Evolutionary conservation across 2,888 invertebrate species (phyloP).

Genomic region (Acanthococcus lagerstroemiae): DNA sequence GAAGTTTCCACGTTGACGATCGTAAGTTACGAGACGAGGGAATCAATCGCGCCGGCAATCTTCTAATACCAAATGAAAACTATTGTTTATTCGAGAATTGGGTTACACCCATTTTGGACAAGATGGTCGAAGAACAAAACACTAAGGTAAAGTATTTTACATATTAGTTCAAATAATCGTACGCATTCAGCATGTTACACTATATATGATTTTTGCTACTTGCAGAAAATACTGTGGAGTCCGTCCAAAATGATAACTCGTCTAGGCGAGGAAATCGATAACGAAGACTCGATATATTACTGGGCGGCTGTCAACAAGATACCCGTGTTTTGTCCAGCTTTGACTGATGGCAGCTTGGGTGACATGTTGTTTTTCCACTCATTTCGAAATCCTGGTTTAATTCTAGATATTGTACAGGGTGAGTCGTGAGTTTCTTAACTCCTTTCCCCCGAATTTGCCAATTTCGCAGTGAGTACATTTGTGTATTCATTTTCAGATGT

Average conservation of each 20-base stretch:
- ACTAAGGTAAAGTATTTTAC: conserved; percentile 45
- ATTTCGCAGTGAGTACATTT: not conserved
- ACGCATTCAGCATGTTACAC: not conserved
- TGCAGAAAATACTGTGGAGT: conserved; percentile 65
- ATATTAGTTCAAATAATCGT: not conserved
- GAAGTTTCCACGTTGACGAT: conserved; percentile 78
- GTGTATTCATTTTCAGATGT: conserved; percentile 53
- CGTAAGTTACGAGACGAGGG: conserved; percentile 69
- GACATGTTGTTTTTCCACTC: conserved; percentile 99
- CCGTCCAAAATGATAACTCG: conserved; percentile 77
- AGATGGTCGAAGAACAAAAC: conserved; percentile 80
- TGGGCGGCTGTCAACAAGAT: conserved; percentile 96
- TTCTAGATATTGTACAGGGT: conserved; percentile 85
- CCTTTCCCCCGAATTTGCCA: no score
- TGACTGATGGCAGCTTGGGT: conserved; percentile 94
- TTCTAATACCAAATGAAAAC: conserved; percentile 95
- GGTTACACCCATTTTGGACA: conserved; percentile 85
- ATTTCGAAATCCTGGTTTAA: conserved; percentile 79
- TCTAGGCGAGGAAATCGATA: conserved; percentile 80
- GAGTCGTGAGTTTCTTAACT: conserved; percentile 24
- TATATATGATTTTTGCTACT: not conserved
- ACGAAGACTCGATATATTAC: conserved; percentile 87
- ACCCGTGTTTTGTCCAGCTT: conserved; percentile 92
- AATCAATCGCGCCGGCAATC: conserved; percentile 83
- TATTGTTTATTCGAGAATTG: conserved; percentile 97